Conservation (phyloP, 2,888 invertebrate species). For the Rhingia rostrata region DNA sequence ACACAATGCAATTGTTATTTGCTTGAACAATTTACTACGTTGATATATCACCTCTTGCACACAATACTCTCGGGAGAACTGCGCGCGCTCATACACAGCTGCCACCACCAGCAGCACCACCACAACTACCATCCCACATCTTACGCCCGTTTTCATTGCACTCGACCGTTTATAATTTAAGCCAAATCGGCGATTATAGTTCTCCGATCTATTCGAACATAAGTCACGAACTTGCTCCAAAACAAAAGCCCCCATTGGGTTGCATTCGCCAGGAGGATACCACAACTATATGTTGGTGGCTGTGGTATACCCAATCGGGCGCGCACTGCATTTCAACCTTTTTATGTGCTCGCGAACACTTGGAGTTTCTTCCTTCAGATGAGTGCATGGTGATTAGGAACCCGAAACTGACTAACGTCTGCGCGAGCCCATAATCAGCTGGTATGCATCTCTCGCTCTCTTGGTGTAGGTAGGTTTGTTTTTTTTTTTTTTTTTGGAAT, state of each 20-base stretch:
- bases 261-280: constrained; percentile 44
- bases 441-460: constrained; percentile 58
- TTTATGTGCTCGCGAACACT: constrained; percentile 64
- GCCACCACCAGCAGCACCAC: neutral
- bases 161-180: constrained; percentile 67
- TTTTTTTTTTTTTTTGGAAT: constrained; percentile 24
- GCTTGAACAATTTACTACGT: constrained; percentile 44
- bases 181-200: constrained; percentile 71
- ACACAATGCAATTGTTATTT: constrained; percentile 26
- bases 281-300: constrained; percentile 2
- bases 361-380: constrained; percentile 60
- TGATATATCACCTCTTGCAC: constrained; percentile 42
- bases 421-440: constrained; percentile 69
- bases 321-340: constrained; percentile 40
- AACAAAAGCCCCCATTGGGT: constrained; percentile 38
- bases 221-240: constrained; percentile 73
- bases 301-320: constrained; percentile 18
- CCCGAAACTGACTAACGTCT: constrained; percentile 63
- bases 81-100: neutral
- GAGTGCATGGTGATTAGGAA: constrained; percentile 65
- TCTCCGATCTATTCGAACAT: constrained; percentile 71
- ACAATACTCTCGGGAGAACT: constrained; percentile 29
- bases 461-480: constrained; percentile 3
- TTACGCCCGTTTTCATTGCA: constrained; percentile 39
- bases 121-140: constrained; percentile 48